Evolutionary conservation across 2,888 invertebrate genomes (phyloP), one percentile per base, ranked within the genome.

Genomic region (Lepidochitona cinerea): DNA sequence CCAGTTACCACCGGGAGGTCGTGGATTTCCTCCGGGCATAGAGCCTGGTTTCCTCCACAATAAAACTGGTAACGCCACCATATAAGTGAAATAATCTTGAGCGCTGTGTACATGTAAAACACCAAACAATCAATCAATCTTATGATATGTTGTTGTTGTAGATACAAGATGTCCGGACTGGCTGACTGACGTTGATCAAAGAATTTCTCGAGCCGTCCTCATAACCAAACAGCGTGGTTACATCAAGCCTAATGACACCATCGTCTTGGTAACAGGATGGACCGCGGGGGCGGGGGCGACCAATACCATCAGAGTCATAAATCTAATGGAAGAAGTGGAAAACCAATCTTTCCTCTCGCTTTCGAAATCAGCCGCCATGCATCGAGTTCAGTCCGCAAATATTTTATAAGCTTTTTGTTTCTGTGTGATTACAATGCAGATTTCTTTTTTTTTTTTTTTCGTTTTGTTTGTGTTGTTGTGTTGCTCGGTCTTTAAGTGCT

Each of bases 241-340:
- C 92, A 92, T 98, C 87, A 94, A 94, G 87, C 90, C 93, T 32
- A 96, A 96, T 6, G 95, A 98, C 92, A 93, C 95, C 35, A 95
- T 98, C n/a, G 94, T 99, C 59, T 94, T 98, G 75, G 95, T 99
- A 73, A 99, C 98, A 54, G 99, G 99, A 85, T 98, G 98, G 98
- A 94, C 94, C 89, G 95, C 96, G 91, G 98, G 98, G 82, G 95
- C 96, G 82, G 98, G 98, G 59, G 97, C 94, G 91, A 98, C 98
- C 91, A 98, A 98, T 93, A 98, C 97, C 86, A 94, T 97, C 93
- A 94, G 97, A 83, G 93, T 98, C 91, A 94, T 97, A 96, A 74
- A 37, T 35, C 59, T 59, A 26, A 59, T 59, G 59, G 59, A 59
- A 32, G 59, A 59, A 26, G 26, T 59, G 29, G 59, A 59, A 4